Percentiles rank a stretch among this genome's conserved stretches.
phyloP scores from a whole-genome alignment of 2,888 invertebrate species.

The Muschampia plurimacula region DNA sequence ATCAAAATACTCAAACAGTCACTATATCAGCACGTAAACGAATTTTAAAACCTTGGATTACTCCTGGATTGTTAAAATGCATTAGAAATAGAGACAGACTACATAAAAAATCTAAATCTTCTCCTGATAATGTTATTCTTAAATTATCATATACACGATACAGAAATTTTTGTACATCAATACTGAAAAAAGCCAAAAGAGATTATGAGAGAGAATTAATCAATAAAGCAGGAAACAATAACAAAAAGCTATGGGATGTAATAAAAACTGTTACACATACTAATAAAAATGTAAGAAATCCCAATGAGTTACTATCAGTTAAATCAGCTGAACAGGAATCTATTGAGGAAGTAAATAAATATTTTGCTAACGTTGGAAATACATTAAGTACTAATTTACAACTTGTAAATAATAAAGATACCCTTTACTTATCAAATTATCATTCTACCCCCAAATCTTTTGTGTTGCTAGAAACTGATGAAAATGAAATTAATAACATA shows the following conservation, averaged over 20 bases:
- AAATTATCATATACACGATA: neutral
- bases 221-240: neutral
- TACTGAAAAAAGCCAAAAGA: neutral
- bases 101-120: slow-evolving; percentile 1
- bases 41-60: too few relatives aligned
- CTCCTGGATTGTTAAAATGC: neutral
- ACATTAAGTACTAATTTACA: too few relatives aligned
- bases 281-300: neutral
- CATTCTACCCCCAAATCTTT: neutral
- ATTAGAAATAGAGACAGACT: neutral
- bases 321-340: neutral
- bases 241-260: neutral
- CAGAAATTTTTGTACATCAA: slow-evolving; percentile 1
- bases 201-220: neutral
- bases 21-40: too few relatives aligned
- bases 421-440: neutral
- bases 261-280: neutral
- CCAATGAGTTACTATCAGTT: neutral
- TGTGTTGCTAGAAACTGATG: too few relatives aligned
- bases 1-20: too few relatives aligned
- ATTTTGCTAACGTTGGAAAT: neutral
- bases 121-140: neutral
- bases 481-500: slow-evolving; percentile 1
- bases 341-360: slow-evolving; percentile 1
- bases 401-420: too few relatives aligned